phyloP scores from a whole-genome alignment of 2,113 vertebrate species.

The Corythaeola cristata region DNA sequence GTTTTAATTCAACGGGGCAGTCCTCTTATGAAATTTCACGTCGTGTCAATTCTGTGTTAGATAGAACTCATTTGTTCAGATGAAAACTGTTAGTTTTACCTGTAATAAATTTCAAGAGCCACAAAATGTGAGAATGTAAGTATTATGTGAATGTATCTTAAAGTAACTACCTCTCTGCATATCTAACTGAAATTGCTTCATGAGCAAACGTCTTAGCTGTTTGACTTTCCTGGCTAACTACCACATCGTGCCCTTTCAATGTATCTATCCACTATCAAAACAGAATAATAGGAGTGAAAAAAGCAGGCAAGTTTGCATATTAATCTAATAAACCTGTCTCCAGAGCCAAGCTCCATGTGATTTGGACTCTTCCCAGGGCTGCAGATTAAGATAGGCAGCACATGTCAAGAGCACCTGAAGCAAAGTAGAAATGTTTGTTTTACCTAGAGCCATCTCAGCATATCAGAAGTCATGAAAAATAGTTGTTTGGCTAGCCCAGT shows the following conservation, averaged over 20 bases:
- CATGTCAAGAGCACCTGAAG: background rate
- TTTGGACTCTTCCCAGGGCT: background rate
- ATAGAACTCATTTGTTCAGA: background rate
- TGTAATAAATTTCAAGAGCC: background rate
- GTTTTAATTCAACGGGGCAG: background rate
- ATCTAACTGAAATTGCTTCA: background rate
- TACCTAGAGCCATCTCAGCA: background rate
- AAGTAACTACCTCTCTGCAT: background rate
- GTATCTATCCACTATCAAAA: background rate
- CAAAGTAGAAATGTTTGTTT: constrained; percentile 13
- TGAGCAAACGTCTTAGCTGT: background rate
- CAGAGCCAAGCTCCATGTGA: background rate
- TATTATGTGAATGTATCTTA: background rate
- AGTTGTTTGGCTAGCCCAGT: background rate
- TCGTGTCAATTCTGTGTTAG: background rate
- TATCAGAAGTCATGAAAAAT: background rate
- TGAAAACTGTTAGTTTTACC: background rate
- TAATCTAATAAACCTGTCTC: background rate
- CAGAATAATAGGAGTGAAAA: background rate
- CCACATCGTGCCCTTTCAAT: background rate
- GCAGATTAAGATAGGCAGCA: background rate
- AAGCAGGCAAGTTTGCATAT: background rate
- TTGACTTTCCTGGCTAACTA: background rate
- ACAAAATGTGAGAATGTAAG: background rate
- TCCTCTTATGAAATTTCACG: background rate